Percentiles rank a stretch among this genome's conserved stretches.
phyloP scores from a whole-genome alignment of 2,888 invertebrate species.

The Melikaiella ostensackeni region DNA sequence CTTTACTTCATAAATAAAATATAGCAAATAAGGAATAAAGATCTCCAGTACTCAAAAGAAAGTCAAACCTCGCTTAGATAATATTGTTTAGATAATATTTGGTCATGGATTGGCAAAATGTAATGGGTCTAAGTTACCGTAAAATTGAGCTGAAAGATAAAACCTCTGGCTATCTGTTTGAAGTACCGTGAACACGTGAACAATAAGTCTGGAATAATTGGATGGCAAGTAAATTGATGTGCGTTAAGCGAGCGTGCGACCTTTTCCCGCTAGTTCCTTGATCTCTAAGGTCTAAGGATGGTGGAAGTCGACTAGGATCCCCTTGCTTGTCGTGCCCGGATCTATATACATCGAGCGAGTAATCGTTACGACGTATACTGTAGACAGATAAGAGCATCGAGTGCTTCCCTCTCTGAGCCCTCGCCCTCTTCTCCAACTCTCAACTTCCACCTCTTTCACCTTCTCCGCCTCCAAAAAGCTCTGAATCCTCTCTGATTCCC shows the following conservation, averaged over 20 bases:
- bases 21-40: too few relatives aligned
- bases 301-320: conserved; percentile 49
- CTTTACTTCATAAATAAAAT: too few relatives aligned
- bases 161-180: background rate
- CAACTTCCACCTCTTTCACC: conserved; percentile 48
- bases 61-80: too few relatives aligned
- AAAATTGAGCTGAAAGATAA: background rate
- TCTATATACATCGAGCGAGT: conserved; percentile 64
- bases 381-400: conserved; percentile 68
- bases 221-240: conserved; percentile 57
- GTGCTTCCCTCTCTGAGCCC: conserved; percentile 56
- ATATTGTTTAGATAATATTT: background rate
- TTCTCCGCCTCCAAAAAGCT: conserved; percentile 56
- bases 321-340: conserved; percentile 53
- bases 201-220: conserved; percentile 58
- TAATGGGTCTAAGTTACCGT: background rate
- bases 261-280: conserved; percentile 53
- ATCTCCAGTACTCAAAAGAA: too few relatives aligned
- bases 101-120: background rate
- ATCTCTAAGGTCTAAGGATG: conserved; percentile 52
- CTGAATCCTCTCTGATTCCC: conserved; percentile 64
- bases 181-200: background rate
- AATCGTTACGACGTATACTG: conserved; percentile 69
- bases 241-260: conserved; percentile 59
- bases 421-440: conserved; percentile 50